phyloP scores from a whole-genome alignment of 2,888 invertebrate genomes.

The Amphipoea lucens region DNA sequence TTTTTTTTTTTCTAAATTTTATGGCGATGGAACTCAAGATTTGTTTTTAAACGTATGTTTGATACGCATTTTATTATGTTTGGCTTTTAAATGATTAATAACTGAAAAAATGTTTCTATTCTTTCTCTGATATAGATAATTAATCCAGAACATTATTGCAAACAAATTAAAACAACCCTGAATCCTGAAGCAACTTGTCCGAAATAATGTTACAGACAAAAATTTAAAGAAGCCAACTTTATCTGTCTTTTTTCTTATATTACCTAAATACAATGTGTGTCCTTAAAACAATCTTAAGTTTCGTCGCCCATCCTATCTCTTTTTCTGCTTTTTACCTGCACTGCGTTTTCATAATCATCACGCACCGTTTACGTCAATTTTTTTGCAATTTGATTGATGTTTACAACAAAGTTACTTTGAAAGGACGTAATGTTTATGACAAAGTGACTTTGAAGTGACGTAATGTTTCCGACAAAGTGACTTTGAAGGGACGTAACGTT shows the following conservation, averaged over 20 bases:
- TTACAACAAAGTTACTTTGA: not conserved
- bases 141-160: not conserved
- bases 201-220: too few species aligned
- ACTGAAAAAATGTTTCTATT: not conserved
- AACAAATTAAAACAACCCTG: not conserved
- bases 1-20: constrained; percentile 58
- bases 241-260: too few species aligned
- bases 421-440: not conserved
- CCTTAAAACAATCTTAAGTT: constrained; percentile 69
- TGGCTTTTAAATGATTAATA: not conserved
- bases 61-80: not conserved
- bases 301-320: constrained; percentile 66
- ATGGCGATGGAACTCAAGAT: constrained; percentile 69
- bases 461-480: not conserved
- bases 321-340: constrained; percentile 76
- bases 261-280: not conserved
- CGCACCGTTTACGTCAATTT: constrained; percentile 75
- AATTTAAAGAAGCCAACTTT: not conserved
- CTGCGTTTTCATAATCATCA: constrained; percentile 88
- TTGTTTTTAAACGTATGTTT: not conserved
- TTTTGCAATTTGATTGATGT: constrained; percentile 23
- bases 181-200: not conserved
- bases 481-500: not conserved
- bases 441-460: not conserved
- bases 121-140: not conserved